Base-by-base conservation (phyloP, 2,888 invertebrate species). In the Xanthorhoe spadicearia region DNA sequence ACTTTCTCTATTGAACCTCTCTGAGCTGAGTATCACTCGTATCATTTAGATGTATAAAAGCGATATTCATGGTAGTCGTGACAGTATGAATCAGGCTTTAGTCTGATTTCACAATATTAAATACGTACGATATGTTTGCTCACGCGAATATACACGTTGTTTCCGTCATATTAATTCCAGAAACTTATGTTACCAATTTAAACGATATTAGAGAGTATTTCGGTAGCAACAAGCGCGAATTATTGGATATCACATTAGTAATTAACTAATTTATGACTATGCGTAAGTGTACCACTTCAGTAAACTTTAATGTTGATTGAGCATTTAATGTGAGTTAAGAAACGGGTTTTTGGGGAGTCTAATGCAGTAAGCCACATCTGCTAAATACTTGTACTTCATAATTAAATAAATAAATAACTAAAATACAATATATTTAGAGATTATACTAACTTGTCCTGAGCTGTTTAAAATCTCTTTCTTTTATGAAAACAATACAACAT, bases 161-260 rank as follows among this genome's bases (percentile, higher is more conserved):
- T 64, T 43, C 50, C 60, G 23, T 57, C 53, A 58, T 61, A 68
- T 68, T 68, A 68, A 68, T 68, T 60, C 53, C 58, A 61, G 67
- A 62, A 67, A 70, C 67, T 64, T 62, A 64, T 66, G 69, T 64
- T 69, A 57, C 64, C 66, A 64, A 64, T 66, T 69, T 55, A 66
- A 60, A 56, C 60, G 53, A 68, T 64, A 62, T 66, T 62, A 66
- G 55, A 56, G 18, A 65, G 60, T 64, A 66, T 58, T 64, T 54
- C 38, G 57, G 61, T 56, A 51, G 53, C 61, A 68, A 71, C 64
- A 67, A 67, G 49, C 49, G 54, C 43, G 65, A 61, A 64, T 63
- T 67, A 69, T 62, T 62, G 61, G 13, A 43, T 50, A 49, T 61
- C 28, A 64, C 32, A 59, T 60, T 56, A 46, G 28, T 43, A 61